These are phyloP conservation scores for Megaustenia siamemsis DNA, from an alignment of 2,888 invertebrate genomes.

Conservation along the genomic window DNA sequence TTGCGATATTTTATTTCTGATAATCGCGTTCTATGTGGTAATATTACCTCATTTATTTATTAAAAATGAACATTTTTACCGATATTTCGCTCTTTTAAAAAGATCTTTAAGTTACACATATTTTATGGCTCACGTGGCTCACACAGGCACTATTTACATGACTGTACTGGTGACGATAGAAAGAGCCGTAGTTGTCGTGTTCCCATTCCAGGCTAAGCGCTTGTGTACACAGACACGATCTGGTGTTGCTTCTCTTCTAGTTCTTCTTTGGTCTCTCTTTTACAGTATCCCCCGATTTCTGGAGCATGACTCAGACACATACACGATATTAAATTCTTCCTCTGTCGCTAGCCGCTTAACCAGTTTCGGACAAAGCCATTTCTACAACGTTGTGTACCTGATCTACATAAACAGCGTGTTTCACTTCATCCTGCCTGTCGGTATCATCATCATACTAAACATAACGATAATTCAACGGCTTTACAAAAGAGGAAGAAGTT, in stretches of 20 bases:
- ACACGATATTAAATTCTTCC: conserved; percentile 26
- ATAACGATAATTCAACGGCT: conserved; percentile 48
- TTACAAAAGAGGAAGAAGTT: conserved; percentile 28
- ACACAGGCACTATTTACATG: no score
- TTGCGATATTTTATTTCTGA: conserved; percentile 76
- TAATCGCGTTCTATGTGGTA: conserved; percentile 60
- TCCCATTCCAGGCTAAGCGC: conserved; percentile 53
- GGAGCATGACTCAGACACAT: conserved; percentile 45
- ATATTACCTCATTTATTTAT: conserved; percentile 61
- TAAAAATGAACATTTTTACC: conserved; percentile 57
- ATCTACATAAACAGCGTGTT: conserved; percentile 55
- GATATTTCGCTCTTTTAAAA: conserved; percentile 47
- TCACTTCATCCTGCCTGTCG: conserved; percentile 55
- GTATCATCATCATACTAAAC: conserved; percentile 53
- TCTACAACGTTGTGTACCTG: conserved; percentile 55
- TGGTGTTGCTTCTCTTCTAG: conserved; percentile 49
- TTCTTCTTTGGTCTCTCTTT: conserved; percentile 53
- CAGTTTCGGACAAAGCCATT: conserved; percentile 52
- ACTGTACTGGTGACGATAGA: no score
- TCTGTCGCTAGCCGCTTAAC: conserved; percentile 35
- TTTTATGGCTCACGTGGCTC: conserved; percentile 52
- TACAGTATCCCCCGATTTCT: conserved; percentile 57
- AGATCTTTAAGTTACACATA: conserved; percentile 49
- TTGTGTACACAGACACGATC: conserved; percentile 56
- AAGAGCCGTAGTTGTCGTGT: no score